Conservation (phyloP, 2,113 vertebrate genomes). For the Nothobranchius kuhntae region DNA sequence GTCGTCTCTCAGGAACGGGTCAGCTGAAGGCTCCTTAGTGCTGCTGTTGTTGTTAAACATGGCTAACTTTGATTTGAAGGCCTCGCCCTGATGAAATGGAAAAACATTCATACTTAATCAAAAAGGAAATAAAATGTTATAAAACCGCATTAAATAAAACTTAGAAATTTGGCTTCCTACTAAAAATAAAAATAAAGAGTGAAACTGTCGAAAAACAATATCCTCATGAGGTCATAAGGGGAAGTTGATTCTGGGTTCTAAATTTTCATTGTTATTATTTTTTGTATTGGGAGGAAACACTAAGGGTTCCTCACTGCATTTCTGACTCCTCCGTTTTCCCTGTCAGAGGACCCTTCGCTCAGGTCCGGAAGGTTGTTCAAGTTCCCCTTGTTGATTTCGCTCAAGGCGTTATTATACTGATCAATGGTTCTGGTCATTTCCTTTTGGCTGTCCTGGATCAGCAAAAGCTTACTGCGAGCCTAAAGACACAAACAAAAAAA, state of each 20-base stretch:
- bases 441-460: conserved; percentile 87
- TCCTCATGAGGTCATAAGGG: too few species aligned
- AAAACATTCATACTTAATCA: background rate
- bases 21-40: conserved; percentile 80
- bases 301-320: conserved; percentile 76
- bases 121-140: background rate
- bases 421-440: conserved; percentile 87
- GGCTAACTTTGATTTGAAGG: conserved; percentile 88
- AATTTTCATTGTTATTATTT: background rate
- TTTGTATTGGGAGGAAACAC: background rate
- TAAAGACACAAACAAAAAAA: conserved; percentile 47
- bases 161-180: background rate
- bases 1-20: conserved; percentile 94
- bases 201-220: too few species aligned
- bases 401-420: conserved; percentile 82
- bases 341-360: conserved; percentile 76
- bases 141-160: background rate
- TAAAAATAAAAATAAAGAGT: background rate
- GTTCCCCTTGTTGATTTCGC: conserved; percentile 78
- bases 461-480: conserved; percentile 88
- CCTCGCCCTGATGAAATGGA: conserved; percentile 80
- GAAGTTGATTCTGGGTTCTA: background rate
- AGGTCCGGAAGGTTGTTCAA: conserved; percentile 80
- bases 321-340: conserved; percentile 80
- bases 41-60: conserved; percentile 82